Evolutionary conservation across 2,797 vertebrate species (phyloP), one percentile per base, ranked within the genome.

Genomic region (Cyprinodon diabolis): DNA sequence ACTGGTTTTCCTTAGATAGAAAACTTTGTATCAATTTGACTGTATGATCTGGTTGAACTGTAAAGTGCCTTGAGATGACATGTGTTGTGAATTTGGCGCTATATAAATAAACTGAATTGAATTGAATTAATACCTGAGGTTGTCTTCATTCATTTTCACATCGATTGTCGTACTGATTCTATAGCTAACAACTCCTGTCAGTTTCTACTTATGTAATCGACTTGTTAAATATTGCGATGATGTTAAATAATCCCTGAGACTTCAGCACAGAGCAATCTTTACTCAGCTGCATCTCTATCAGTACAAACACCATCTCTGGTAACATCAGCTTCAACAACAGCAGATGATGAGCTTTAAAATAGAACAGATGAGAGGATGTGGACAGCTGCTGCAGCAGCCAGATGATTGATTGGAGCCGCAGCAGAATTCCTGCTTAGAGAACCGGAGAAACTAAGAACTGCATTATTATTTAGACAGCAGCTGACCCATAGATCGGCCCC

Each of bases 381-480:
- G 66, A 12, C 65, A 57, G 52, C 43, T 69, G 58, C 69, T 55
- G 55, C 63, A 43, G 65, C 69, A 62, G 49, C 30, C 58, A 45
- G 62, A 52, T 81, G 80, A 84, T 25, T 45, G 83, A 84, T 40
- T 40, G 66, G 62, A 71, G 40, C 19, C 19, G 72, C 63, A 68
- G 71, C 58, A 48, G 69, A 14, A 11, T 3, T 55, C 21, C 57
- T 21, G 47, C 56, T 78, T 56, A 66, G 4, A 77, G 21, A 74
- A 52, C 35, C 69, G 49, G 48, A 74, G 57, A 71, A 75, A 72
- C n/a, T 19, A 71, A 19, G 10, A 35, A 49, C 65, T 69, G n/a
- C 68, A 76, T 77, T 74, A 70, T 57, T 83, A 35, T 65, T 80
- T 67, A 69, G 66, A 56, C 57, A 71, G 74, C 75, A 71, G 81